These are phyloP conservation scores for Balaeniceps rex DNA, from an alignment of 2,113 vertebrate genomes.

Conservation along the genomic window DNA sequence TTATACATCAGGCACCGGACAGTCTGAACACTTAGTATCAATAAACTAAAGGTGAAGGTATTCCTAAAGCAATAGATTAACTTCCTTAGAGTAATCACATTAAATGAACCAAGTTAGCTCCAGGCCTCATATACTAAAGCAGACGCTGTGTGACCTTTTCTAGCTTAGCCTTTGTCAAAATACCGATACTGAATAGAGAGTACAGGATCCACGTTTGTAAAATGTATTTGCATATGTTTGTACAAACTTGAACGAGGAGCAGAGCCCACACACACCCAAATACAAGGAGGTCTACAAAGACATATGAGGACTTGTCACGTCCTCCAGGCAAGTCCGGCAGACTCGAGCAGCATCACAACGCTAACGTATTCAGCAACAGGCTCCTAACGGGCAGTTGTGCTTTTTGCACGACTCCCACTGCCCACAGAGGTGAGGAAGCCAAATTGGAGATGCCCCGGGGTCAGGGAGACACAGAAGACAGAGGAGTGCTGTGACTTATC, in stretches of 20 bases:
- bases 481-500: neutral
- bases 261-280: no score
- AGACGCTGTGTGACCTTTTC: neutral
- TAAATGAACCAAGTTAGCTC: neutral
- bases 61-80: neutral
- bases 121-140: neutral
- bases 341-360: neutral
- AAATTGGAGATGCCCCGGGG: neutral
- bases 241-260: neutral
- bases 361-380: accelerated
- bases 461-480: no score
- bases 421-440: neutral
- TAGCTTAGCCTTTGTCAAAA: neutral
- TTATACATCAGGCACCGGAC: no score
- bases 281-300: no score
- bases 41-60: neutral
- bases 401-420: neutral
- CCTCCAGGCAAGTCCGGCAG: neutral
- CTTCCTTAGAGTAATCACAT: neutral
- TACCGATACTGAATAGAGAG: no score
- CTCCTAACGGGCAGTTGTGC: neutral
- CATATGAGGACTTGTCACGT: neutral
- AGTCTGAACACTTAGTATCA: neutral
- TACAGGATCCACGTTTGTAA: no score
- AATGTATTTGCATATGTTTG: neutral